Conservation (phyloP, 2,888 invertebrate species). For the Leucania comma region DNA sequence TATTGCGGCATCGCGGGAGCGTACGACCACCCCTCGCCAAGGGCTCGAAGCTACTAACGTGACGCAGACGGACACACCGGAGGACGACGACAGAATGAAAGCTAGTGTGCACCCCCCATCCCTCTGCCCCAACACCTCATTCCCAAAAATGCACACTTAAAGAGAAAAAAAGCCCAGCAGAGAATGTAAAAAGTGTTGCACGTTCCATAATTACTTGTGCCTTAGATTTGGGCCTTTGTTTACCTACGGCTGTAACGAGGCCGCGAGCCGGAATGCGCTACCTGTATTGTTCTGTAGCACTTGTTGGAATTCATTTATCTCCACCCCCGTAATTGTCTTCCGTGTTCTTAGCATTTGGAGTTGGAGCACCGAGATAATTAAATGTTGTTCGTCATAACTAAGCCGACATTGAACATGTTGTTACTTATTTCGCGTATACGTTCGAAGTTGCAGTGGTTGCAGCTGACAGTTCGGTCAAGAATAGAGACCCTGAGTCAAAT, state of each 20-base stretch:
- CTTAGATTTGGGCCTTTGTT: constrained; percentile 72
- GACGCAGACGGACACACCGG: constrained; percentile 71
- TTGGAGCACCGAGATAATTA: constrained; percentile 52
- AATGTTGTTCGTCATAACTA: constrained; percentile 58
- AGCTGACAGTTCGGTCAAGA: constrained; percentile 46
- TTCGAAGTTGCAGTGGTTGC: constrained; percentile 29
- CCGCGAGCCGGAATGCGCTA: constrained; percentile 70
- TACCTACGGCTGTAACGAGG: constrained; percentile 70
- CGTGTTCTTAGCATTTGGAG: constrained; percentile 54
- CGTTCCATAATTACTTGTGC: constrained; percentile 75
- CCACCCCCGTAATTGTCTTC: constrained; percentile 66
- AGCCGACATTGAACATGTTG: constrained; percentile 23
- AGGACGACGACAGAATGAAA: constrained; percentile 78
- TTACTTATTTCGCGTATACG: constrained; percentile 19
- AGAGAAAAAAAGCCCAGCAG: constrained; percentile 78
- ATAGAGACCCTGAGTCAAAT: constrained; percentile 59
- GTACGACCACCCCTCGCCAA: constrained; percentile 81
- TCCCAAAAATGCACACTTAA: constrained; percentile 85
- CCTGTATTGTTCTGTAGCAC: constrained; percentile 72
- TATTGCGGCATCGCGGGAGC: constrained; percentile 73
- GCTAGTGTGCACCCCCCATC: constrained; percentile 78
- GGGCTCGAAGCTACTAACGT: constrained; percentile 82
- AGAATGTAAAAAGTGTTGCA: constrained; percentile 80
- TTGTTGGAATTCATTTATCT: constrained; percentile 71
- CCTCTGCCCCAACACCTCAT: constrained; percentile 76